Percentiles rank a stretch among this genome's conserved stretches.
Conservation (phyloP, 2,888 invertebrate genomes). For the Encarsia formosa region DNA sequence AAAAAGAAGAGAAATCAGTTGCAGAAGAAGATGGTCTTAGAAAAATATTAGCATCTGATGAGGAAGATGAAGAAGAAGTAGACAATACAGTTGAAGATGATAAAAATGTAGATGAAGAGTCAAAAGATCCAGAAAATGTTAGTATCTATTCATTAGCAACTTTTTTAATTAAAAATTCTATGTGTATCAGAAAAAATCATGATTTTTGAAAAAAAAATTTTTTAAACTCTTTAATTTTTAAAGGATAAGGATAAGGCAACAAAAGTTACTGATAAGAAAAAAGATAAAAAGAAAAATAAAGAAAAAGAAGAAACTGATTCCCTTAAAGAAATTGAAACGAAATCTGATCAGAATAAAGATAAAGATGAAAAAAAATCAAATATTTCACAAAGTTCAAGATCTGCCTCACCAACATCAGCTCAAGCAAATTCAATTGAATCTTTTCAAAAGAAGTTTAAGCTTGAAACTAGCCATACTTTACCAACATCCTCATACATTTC, state of each 20-base stretch:
- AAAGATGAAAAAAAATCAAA: constrained; percentile 53
- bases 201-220: background rate
- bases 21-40: constrained; percentile 86
- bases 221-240: constrained; percentile 6
- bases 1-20: constrained; percentile 79
- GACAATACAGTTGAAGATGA: constrained; percentile 68
- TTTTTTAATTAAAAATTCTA: constrained; percentile 1
- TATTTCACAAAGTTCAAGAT: constrained; percentile 57
- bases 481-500: constrained; percentile 51
- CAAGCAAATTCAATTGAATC: constrained; percentile 51
- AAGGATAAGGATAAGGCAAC: constrained; percentile 53
- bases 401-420: constrained; percentile 48
- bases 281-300: constrained; percentile 45
- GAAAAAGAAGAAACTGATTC: constrained; percentile 45
- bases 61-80: constrained; percentile 76
- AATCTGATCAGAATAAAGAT: constrained; percentile 50
- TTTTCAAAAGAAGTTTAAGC: constrained; percentile 55
- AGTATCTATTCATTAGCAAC: no score
- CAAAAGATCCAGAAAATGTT: constrained; percentile 57
- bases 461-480: constrained; percentile 51
- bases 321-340: constrained; percentile 44
- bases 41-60: constrained; percentile 82
- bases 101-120: constrained; percentile 55
- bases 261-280: constrained; percentile 50
- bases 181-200: background rate